A percentile compares a stretch with the other conserved stretches of the same genome.
Evolutionary conservation across 2,888 invertebrate species (phyloP).

Genomic region (Callimorpha dominula): DNA sequence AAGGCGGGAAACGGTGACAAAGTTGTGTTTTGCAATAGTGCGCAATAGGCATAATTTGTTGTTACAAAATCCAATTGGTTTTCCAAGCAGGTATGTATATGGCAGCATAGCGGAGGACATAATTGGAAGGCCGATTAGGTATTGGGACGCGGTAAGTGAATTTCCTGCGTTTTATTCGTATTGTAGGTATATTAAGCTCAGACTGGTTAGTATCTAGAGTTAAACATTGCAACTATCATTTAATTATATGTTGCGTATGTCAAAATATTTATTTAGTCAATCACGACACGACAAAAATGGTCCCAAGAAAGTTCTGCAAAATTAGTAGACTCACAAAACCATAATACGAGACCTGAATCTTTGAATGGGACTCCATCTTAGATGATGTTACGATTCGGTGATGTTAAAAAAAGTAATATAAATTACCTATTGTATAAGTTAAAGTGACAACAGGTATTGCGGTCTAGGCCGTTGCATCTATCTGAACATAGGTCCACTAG

Average conservation of each 20-base stretch:
- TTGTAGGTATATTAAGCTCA: conserved; percentile 37
- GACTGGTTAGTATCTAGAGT: conserved; percentile 20
- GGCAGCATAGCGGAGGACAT: conserved; percentile 48
- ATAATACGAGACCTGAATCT: too few relatives aligned
- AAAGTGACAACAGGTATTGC: too few relatives aligned
- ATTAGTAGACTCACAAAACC: too few relatives aligned
- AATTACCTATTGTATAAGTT: background rate
- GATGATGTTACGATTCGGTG: too few relatives aligned
- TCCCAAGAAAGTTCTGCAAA: too few relatives aligned
- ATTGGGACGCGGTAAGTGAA: conserved; percentile 43
- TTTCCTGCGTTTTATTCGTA: conserved; percentile 51
- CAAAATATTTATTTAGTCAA: too few relatives aligned
- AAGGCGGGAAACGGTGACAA: conserved; percentile 82
- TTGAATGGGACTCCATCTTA: too few relatives aligned
- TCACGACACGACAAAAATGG: too few relatives aligned
- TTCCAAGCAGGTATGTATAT: conserved; percentile 54
- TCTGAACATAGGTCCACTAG: too few relatives aligned
- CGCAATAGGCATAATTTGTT: conserved; percentile 72
- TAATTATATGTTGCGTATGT: background rate
- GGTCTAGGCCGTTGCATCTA: too few relatives aligned
- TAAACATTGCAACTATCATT: background rate
- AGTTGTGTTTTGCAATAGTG: conserved; percentile 75
- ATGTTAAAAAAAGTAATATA: background rate
- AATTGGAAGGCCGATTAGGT: conserved; percentile 51
- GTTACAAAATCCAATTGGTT: conserved; percentile 73